These are phyloP conservation scores for Scomber japonicus DNA, from an alignment of 2,113 vertebrate genomes.

Conservation along the genomic window DNA sequence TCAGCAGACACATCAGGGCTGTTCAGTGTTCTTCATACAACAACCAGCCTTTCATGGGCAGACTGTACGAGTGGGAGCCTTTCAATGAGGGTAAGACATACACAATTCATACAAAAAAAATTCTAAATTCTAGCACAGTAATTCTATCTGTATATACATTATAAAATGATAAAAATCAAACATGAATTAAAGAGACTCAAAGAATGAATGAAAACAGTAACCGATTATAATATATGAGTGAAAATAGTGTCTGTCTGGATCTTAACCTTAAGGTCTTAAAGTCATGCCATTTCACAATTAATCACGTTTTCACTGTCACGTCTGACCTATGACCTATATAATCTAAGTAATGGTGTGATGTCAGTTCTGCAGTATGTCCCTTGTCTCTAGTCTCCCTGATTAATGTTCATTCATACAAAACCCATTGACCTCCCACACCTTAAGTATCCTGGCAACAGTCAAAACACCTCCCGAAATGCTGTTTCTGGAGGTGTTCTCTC, in stretches of 20 bases:
- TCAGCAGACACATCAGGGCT: constrained; percentile 90
- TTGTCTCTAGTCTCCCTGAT: constrained; percentile 27
- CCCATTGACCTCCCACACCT: constrained; percentile 42
- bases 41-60: constrained; percentile 95
- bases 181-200: too few relatives aligned
- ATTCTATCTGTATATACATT: too few relatives aligned
- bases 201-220: too few relatives aligned
- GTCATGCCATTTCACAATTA: constrained; percentile 6
- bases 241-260: neutral
- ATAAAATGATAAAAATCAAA: too few relatives aligned
- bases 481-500: neutral
- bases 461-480: constrained; percentile 51
- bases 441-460: constrained; percentile 67
- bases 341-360: constrained; percentile 18
- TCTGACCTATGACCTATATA: constrained; percentile 10
- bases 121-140: too few relatives aligned
- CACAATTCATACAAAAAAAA: too few relatives aligned
- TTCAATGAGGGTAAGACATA: constrained; percentile 89
- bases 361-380: constrained; percentile 24
- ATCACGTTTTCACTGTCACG: constrained; percentile 7
- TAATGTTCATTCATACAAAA: constrained; percentile 16
- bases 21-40: constrained; percentile 95
- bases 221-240: too few relatives aligned
- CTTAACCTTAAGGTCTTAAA: neutral
- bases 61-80: constrained; percentile 96